phyloP scores from a whole-genome alignment of 2,113 vertebrate species.

The Merops nubicus region DNA sequence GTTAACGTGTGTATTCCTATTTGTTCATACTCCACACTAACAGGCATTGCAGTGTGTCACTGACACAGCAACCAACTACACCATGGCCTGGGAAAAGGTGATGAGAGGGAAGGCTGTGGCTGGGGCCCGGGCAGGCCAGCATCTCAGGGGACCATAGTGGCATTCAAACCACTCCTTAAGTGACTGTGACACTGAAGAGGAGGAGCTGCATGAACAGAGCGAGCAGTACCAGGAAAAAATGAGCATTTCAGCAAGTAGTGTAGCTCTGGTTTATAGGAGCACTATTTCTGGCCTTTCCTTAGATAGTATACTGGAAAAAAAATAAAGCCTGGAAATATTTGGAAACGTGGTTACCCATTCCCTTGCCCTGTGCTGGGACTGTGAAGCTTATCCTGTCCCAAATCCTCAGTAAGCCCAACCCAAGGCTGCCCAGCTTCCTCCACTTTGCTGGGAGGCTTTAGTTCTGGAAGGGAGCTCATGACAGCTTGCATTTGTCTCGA shows the following conservation, averaged over 20 bases:
- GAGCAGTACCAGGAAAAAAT: background rate
- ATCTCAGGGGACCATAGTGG: background rate
- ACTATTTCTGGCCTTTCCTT: background rate
- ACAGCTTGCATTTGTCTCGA: background rate
- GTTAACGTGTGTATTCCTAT: background rate
- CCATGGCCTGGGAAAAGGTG: background rate
- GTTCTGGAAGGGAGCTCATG: background rate
- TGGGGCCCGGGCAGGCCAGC: background rate
- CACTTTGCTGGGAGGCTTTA: background rate
- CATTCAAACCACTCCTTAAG: background rate
- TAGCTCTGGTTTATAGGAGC: background rate
- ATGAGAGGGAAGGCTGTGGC: background rate
- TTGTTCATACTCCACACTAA: background rate
- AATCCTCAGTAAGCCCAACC: accelerated
- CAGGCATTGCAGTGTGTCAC: background rate
- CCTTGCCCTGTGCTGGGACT: background rate
- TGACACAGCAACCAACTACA: background rate
- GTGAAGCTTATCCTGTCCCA: background rate
- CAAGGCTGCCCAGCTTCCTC: background rate
- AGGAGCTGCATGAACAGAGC: background rate
- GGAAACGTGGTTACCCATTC: background rate
- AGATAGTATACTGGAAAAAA: background rate
- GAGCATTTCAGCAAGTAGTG: background rate
- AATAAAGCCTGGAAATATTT: background rate
- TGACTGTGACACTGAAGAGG: accelerated